Conservation (phyloP, 2,113 vertebrate genomes). For the Chrysochloris asiatica region DNA sequence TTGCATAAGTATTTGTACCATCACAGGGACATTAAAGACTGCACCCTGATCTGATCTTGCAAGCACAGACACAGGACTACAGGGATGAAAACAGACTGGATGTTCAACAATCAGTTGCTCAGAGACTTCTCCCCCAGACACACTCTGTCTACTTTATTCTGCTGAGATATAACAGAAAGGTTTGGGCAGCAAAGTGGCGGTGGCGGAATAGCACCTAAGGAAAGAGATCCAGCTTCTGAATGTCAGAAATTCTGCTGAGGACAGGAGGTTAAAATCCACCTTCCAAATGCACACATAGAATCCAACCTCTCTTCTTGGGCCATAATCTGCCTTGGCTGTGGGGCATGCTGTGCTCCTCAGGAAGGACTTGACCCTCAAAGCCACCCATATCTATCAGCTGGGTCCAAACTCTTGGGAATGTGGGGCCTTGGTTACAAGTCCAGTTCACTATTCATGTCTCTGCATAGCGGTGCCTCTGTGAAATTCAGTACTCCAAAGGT, state of each 20-base stretch:
- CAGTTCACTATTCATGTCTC: not conserved
- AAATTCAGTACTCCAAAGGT: not conserved
- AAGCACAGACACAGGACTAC: conserved; percentile 21
- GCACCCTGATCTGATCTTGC: conserved; percentile 26
- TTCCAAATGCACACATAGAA: not conserved
- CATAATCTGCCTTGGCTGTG: not conserved
- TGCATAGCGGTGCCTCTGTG: not conserved
- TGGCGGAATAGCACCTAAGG: not conserved
- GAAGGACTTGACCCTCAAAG: not conserved
- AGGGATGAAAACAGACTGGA: conserved; percentile 17
- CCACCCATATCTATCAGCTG: not conserved
- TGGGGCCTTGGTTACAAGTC: not conserved
- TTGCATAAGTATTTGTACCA: conserved; percentile 67
- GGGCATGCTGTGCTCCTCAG: not conserved
- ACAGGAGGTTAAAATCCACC: conserved; percentile 17
- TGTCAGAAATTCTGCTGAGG: not conserved
- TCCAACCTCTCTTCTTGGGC: not conserved
- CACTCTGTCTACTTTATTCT: conserved; percentile 4
- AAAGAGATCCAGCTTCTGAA: conserved; percentile 16
- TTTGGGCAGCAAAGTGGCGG: not conserved
- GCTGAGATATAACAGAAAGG: conserved; percentile 32
- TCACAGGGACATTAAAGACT: conserved; percentile 53
- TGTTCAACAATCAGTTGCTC: not conserved
- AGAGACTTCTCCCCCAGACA: not conserved
- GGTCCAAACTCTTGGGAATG: not conserved